Percentiles rank a stretch among this genome's conserved stretches.
Conservation (phyloP, 2,113 vertebrate genomes). For the Gallinago paraguaiae region DNA sequence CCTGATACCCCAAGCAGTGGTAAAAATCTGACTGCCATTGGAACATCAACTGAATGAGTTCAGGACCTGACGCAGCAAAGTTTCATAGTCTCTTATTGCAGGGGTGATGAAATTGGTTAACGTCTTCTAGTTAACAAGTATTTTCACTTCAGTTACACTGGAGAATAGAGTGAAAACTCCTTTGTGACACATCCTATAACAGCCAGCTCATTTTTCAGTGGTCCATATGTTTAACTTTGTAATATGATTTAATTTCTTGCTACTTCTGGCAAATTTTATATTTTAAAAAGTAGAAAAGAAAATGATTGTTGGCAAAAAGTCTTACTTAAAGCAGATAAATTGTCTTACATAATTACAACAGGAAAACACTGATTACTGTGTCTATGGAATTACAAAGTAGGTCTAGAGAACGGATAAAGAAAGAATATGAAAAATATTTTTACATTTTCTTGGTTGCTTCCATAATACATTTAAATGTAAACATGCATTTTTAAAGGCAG, state of each 20-base stretch:
- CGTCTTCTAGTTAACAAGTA: not conserved
- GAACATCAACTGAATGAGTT: not conserved
- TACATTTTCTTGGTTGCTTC: constrained; percentile 20
- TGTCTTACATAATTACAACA: not conserved
- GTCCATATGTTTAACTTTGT: not conserved
- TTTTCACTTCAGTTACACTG: constrained; percentile 10
- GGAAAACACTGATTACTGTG: not conserved
- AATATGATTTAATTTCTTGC: not conserved
- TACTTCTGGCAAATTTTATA: not conserved
- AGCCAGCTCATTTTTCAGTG: not conserved
- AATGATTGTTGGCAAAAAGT: not conserved
- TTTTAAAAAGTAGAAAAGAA: constrained; percentile 16
- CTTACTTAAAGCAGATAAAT: constrained; percentile 20
- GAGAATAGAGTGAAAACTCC: not conserved
- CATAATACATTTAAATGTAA: constrained; percentile 10
- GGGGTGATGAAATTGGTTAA: not conserved
- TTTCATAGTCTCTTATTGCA: not conserved
- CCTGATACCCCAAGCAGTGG: not conserved
- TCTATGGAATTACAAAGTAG: not conserved
- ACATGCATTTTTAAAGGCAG: not conserved
- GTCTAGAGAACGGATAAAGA: not conserved
- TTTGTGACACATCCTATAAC: not conserved
- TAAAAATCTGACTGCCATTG: not conserved
- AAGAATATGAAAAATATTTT: not conserved
- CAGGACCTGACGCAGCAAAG: not conserved